Conservation (phyloP, 2,797 vertebrate species). For the Holocentrus rufus region DNA sequence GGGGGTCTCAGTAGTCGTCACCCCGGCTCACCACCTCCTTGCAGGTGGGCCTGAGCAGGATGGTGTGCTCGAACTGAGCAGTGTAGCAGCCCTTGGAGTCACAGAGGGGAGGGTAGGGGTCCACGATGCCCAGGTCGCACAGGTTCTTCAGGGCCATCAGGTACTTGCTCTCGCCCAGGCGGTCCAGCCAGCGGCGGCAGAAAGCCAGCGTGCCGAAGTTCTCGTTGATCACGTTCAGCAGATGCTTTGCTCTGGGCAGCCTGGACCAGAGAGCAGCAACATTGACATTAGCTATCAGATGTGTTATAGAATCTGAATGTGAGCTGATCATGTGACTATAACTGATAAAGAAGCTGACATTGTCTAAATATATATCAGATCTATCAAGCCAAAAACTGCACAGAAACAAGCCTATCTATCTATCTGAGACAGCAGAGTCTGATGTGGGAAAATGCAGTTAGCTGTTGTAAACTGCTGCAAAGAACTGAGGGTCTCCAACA, state of each 20-base stretch:
- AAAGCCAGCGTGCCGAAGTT: conserved; percentile 98
- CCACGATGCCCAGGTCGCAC: conserved; percentile 98
- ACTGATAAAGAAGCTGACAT: no score
- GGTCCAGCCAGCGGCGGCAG: conserved; percentile 98
- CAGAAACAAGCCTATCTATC: no score
- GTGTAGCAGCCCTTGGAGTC: conserved; percentile 99
- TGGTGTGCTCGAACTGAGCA: conserved; percentile 99
- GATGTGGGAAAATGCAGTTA: no score
- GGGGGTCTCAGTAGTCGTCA: conserved; percentile 91
- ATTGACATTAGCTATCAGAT: background rate
- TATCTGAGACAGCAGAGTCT: no score
- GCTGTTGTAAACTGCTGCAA: no score
- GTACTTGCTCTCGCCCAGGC: conserved; percentile 97
- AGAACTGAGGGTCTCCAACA: no score
- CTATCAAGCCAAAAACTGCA: no score
- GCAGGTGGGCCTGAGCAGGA: conserved; percentile 96
- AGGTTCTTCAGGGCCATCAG: conserved; percentile 99
- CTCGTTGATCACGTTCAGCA: conserved; percentile 98
- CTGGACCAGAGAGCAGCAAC: conserved; percentile 69
- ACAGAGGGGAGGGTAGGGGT: conserved; percentile 96
- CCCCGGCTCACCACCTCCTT: conserved; percentile 99
- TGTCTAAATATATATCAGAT: no score
- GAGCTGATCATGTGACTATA: no score
- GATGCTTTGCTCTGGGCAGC: conserved; percentile 95
- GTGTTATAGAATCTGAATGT: no score